phyloP scores from a whole-genome alignment of 2,113 vertebrate genomes.

The Rattus norvegicus region DNA sequence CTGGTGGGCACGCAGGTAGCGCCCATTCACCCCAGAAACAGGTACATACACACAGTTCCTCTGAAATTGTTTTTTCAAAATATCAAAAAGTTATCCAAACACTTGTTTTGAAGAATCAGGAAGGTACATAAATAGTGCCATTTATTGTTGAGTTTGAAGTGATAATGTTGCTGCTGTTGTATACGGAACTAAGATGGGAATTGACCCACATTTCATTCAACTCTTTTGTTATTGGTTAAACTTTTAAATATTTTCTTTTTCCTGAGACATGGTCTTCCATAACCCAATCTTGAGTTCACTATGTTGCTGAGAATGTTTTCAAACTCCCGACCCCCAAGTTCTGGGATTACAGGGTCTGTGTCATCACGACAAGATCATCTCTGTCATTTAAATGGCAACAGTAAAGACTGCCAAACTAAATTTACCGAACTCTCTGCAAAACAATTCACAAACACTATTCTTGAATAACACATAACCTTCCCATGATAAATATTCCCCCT shows the following conservation, averaged over 20 bases:
- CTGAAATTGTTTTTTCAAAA: background rate
- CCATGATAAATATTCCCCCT: background rate
- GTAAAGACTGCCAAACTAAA: background rate
- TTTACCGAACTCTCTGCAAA: constrained; percentile 33
- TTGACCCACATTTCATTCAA: background rate
- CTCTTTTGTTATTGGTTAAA: background rate
- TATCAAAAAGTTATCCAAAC: background rate
- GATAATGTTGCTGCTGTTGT: background rate
- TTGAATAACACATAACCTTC: background rate
- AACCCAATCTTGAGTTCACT: background rate
- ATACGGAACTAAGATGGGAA: no score
- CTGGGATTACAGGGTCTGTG: background rate
- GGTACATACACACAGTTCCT: background rate
- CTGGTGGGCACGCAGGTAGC: no score
- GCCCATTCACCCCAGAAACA: background rate
- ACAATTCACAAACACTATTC: background rate
- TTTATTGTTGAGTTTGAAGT: background rate
- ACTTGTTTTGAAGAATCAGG: background rate
- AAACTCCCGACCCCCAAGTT: no score
- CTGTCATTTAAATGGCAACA: background rate
- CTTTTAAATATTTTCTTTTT: background rate
- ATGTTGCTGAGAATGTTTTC: no score
- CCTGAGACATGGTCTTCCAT: background rate
- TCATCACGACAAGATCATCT: no score
- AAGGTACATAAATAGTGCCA: no score